Evolutionary conservation across 2,888 invertebrate species (phyloP), one percentile per base, ranked within the genome.

Genomic region (Drymonia ruficornis): DNA sequence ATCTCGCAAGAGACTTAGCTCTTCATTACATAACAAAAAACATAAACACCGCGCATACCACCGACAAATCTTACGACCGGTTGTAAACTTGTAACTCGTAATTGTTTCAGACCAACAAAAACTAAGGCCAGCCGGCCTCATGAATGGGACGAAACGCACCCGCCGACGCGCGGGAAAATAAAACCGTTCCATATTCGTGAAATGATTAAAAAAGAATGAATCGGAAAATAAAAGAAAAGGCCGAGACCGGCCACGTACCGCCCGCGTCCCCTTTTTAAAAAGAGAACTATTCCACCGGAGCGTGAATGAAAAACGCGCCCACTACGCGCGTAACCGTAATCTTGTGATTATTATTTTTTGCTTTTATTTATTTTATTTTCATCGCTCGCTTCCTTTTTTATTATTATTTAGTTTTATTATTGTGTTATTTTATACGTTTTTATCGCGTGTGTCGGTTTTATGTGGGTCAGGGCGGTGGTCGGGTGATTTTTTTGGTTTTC

Each of bases 181-280:
- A 89, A 89, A 89, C 31, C 86, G 88, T 78, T 84, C 91, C 90
- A 92, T 91, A 92, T 91, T 92, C 91, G 91, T 87, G 90, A 91
- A 90, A 91, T 90, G 89, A 91, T 91, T 89, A 88, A 90, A 91
- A 90, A 90, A 87, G 81, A 89, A 83, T 76, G 83, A 84, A 78
- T 75, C 67, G 74, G 72, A 74, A 82, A 83, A 81, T 76, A 84
- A 84, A 87, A 87, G 83, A 84, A 87, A 89, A 80, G 79, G 80
- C 79, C 65, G 71, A 81, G 82, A 80, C 81, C 80, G 81, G 86
- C 89, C 91, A 91, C 90, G 91, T 89, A 87, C 86, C 81, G 80
- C 70, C 81, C 78, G 75, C 71, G 80, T 70, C 81, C 78, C 76
- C 71, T 70, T 70, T 84, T 87, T 89, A 91, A 92, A 91, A 91